Percentiles rank a stretch among this genome's conserved stretches.
These are phyloP conservation scores for Antechinus stuartii DNA, from an alignment of 2,113 vertebrate genomes.

Conservation along the genomic window DNA sequence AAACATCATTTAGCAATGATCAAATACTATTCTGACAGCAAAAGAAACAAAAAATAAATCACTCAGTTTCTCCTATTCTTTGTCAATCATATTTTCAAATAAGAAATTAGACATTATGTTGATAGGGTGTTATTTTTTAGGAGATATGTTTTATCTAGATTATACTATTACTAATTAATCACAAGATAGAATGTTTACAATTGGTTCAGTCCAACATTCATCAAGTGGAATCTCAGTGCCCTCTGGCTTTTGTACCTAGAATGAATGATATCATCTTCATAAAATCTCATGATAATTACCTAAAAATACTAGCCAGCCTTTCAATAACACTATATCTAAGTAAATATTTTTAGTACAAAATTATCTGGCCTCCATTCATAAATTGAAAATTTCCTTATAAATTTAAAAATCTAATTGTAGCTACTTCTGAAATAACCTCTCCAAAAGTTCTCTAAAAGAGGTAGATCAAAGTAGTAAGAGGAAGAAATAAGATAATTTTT, in stretches of 20 bases:
- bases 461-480: background rate
- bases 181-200: background rate
- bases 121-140: background rate
- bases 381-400: background rate
- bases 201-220: background rate
- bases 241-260: background rate
- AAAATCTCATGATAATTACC: background rate
- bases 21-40: background rate
- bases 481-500: background rate
- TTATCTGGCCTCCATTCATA: background rate
- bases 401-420: background rate
- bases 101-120: background rate
- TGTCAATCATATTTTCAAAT: slow-evolving; percentile 5
- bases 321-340: background rate
- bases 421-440: background rate
- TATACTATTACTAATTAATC: background rate
- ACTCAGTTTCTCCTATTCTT: background rate
- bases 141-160: background rate
- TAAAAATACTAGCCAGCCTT: background rate
- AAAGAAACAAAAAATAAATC: background rate
- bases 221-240: background rate
- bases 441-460: background rate
- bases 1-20: background rate
- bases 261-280: background rate
- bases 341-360: background rate